These are phyloP conservation scores for Sardina pilchardus DNA, from an alignment of 2,113 vertebrate genomes.

Conservation along the genomic window DNA sequence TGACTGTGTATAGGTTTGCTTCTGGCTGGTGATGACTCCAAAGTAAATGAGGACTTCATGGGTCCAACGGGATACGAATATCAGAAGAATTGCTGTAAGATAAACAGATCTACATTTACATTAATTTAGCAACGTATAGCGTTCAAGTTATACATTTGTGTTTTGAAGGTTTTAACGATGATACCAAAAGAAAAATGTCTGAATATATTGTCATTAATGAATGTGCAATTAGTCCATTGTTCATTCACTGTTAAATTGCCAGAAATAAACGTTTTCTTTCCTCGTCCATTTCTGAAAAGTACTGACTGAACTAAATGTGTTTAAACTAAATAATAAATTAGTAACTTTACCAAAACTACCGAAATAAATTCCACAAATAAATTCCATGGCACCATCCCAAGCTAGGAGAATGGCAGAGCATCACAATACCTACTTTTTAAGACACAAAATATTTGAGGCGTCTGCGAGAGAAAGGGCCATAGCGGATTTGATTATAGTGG, in stretches of 20 bases:
- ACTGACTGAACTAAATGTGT: not conserved
- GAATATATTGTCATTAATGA: not conserved
- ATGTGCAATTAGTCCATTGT: not conserved
- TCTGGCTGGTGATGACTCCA: not conserved
- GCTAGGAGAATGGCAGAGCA: not conserved
- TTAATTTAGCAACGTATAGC: too few species aligned
- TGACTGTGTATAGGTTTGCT: not conserved
- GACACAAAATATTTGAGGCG: not conserved
- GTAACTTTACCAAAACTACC: not conserved
- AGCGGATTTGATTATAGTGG: slow-evolving; percentile 68
- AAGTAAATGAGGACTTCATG: too few species aligned
- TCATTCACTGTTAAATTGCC: not conserved
- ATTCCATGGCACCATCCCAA: slow-evolving; percentile 2
- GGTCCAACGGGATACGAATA: too few species aligned
- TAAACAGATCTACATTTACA: too few species aligned
- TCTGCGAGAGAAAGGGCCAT: slow-evolving; percentile 52
- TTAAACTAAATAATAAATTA: not conserved
- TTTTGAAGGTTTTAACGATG: too few species aligned
- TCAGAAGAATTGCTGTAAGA: too few species aligned
- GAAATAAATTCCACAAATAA: not conserved
- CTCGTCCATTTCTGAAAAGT: not conserved
- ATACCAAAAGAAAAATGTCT: too few species aligned
- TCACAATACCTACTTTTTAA: slow-evolving; percentile 14
- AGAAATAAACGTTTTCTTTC: not conserved
- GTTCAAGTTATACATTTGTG: too few species aligned